These are phyloP conservation scores for Pardalotus punctatus DNA, from an alignment of 2,113 vertebrate genomes.

Conservation along the genomic window DNA sequence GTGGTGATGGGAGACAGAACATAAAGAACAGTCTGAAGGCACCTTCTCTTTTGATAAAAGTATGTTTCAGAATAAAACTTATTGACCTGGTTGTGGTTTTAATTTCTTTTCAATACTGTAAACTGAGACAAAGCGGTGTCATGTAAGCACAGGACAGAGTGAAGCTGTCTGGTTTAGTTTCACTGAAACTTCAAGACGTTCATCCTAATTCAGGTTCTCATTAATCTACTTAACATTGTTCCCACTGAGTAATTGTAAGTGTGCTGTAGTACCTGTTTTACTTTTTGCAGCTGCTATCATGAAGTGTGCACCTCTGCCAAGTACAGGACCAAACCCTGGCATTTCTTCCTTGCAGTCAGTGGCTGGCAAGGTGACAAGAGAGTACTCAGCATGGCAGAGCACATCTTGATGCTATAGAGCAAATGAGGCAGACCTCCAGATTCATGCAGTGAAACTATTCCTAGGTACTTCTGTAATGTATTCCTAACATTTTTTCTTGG, in stretches of 20 bases:
- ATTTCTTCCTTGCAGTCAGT: not conserved
- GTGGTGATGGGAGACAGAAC: not conserved
- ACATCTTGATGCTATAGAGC: not conserved
- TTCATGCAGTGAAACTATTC: not conserved
- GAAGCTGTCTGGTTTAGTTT: not conserved
- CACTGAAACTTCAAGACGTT: not conserved
- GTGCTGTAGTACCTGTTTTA: not conserved
- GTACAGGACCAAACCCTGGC: not conserved
- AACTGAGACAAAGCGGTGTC: not conserved
- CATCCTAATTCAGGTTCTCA: not conserved
- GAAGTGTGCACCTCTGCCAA: rapidly evolving
- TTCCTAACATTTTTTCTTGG: rapidly evolving
- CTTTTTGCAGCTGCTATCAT: not conserved
- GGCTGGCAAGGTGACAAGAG: not conserved
- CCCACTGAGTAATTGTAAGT: not conserved
- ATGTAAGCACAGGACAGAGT: not conserved
- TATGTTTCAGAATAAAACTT: not conserved
- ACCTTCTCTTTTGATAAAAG: not conserved
- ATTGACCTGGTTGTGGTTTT: not conserved
- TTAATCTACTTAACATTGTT: not conserved
- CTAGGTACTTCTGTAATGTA: not conserved
- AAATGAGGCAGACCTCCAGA: not conserved
- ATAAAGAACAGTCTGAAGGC: not conserved
- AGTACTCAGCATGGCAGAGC: not conserved
- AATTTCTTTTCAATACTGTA: not conserved